Percentiles rank a stretch among this genome's conserved stretches.
Evolutionary conservation across 2,888 invertebrate genomes (phyloP).

Genomic region (Argynnis bischoffii): DNA sequence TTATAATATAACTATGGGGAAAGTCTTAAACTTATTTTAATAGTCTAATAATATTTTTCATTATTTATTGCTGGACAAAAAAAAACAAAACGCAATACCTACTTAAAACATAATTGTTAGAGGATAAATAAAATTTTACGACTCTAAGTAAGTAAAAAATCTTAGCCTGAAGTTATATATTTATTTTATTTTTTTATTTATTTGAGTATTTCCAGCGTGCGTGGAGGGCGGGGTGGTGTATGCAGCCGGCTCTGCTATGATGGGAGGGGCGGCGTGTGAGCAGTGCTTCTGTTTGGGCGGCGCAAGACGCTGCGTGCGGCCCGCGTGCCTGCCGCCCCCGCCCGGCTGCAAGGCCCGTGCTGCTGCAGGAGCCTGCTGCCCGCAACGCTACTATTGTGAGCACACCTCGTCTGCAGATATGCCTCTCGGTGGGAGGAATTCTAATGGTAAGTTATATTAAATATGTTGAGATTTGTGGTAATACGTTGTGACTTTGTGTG

Average conservation of each 20-base stretch:
- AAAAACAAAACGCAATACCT: neutral
- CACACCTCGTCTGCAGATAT: constrained; percentile 44
- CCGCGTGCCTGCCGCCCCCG: constrained; percentile 89
- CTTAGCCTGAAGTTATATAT: neutral
- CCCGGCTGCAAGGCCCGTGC: constrained; percentile 86
- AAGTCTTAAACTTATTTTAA: neutral
- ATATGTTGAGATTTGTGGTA: neutral
- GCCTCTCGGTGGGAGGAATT: constrained; percentile 47
- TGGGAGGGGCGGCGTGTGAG: constrained; percentile 89
- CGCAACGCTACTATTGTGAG: constrained; percentile 88
- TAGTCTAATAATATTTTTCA: too few species aligned
- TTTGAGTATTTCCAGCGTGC: constrained; percentile 83
- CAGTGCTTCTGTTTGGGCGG: constrained; percentile 93
- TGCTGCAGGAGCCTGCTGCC: constrained; percentile 88
- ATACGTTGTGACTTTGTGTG: too few species aligned
- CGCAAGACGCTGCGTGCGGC: constrained; percentile 88
- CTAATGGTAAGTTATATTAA: constrained; percentile 48
- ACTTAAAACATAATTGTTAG: neutral
- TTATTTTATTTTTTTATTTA: constrained; percentile 17
- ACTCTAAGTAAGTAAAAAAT: too few species aligned
- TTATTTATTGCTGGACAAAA: too few species aligned
- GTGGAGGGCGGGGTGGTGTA: constrained; percentile 87
- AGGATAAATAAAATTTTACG: too few species aligned
- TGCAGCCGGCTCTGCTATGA: constrained; percentile 92
- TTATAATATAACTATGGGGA: too few species aligned